A percentile compares a stretch with the other conserved stretches of the same genome.
Evolutionary conservation across 2,888 invertebrate species (phyloP).

Genomic region (Sicus ferrugineus): DNA sequence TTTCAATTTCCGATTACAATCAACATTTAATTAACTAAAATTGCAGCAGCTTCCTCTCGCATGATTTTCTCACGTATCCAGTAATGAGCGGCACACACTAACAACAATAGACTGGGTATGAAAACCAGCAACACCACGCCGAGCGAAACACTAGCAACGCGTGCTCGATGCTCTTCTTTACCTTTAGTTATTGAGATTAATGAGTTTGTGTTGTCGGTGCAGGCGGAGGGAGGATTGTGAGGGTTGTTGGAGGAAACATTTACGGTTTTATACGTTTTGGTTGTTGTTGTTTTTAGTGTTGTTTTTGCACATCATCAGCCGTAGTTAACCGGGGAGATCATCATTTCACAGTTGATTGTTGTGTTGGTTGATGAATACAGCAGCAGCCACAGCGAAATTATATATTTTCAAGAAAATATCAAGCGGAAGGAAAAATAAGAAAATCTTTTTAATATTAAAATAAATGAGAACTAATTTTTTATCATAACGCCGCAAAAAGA

Average conservation of each 20-base stretch:
- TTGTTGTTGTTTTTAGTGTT: background rate
- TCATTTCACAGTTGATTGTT: constrained; percentile 5
- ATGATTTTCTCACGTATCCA: constrained; percentile 68
- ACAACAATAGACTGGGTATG: constrained; percentile 75
- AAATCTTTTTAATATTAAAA: background rate
- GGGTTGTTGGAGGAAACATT: constrained; percentile 9
- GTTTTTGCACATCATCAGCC: background rate
- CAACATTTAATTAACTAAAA: too few relatives aligned
- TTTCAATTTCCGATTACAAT: too few relatives aligned
- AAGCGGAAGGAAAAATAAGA: background rate
- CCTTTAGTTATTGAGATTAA: constrained; percentile 66
- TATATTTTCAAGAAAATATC: background rate
- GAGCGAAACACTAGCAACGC: constrained; percentile 78
- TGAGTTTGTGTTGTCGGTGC: too few relatives aligned
- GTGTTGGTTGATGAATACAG: background rate
- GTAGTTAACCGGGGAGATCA: background rate
- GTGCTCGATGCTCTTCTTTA: constrained; percentile 79
- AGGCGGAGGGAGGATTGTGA: constrained; percentile 34
- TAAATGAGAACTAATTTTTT: background rate
- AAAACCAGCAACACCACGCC: constrained; percentile 80
- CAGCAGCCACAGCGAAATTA: background rate
- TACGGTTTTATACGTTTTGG: background rate
- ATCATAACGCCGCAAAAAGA: background rate
- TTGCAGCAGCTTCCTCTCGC: constrained; percentile 54
- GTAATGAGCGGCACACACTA: constrained; percentile 74